phyloP scores from a whole-genome alignment of 1,140 invertebrate genomes.

The Archivesica marissinica region DNA sequence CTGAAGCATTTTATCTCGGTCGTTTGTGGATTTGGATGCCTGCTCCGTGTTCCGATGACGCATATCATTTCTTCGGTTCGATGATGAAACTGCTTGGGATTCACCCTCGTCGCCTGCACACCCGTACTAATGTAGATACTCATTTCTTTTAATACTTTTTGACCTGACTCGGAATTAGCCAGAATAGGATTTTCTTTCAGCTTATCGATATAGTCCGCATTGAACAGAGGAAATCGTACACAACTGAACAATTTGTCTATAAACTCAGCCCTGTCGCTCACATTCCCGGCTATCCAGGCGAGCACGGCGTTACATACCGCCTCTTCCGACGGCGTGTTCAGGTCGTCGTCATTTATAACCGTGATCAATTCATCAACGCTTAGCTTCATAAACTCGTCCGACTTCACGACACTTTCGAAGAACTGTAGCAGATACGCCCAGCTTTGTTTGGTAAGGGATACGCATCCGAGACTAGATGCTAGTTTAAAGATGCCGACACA shows the following conservation, averaged over 20 bases:
- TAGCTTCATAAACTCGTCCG: slow-evolving; percentile 96
- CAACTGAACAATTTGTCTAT: slow-evolving; percentile 91
- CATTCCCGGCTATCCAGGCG: slow-evolving; percentile 98
- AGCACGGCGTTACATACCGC: slow-evolving; percentile 96
- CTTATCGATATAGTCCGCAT: slow-evolving; percentile 88
- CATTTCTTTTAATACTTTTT: slow-evolving; percentile 88
- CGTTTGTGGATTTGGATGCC: slow-evolving; percentile 44
- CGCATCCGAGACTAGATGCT: slow-evolving; percentile 89
- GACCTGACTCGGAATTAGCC: slow-evolving; percentile 87
- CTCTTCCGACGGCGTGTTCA: slow-evolving; percentile 97
- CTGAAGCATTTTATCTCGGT: slow-evolving; percentile 60
- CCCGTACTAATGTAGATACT: not conserved
- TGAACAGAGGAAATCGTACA: slow-evolving; percentile 90
- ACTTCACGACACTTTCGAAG: slow-evolving; percentile 90
- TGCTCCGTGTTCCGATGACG: slow-evolving; percentile 48
- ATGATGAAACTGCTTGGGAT: slow-evolving; percentile 23
- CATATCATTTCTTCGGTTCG: slow-evolving; percentile 49
- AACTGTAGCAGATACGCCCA: slow-evolving; percentile 83
- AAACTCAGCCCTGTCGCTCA: slow-evolving; percentile 93
- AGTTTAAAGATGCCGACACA: slow-evolving; percentile 92
- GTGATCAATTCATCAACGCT: slow-evolving; percentile 97
- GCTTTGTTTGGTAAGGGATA: slow-evolving; percentile 88
- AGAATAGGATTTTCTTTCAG: slow-evolving; percentile 86
- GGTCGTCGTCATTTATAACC: slow-evolving; percentile 97
- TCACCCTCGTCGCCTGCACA: not conserved